Conservation (phyloP, 2,113 vertebrate genomes). For the Dipodomys stephensi region DNA sequence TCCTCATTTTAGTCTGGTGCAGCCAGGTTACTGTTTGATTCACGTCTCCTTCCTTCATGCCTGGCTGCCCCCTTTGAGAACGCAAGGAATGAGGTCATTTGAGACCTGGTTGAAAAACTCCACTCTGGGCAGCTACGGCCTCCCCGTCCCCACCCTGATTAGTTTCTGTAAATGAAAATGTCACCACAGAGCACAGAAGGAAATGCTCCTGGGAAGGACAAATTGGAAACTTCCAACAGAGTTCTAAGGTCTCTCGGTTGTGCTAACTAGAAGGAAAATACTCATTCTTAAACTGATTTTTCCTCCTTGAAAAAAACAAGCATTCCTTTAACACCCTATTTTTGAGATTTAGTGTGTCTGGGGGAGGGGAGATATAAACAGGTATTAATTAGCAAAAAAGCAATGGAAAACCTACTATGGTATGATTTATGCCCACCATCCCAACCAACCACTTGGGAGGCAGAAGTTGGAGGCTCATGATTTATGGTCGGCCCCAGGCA, state of each 20-base stretch:
- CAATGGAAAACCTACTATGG: not conserved
- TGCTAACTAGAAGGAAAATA: not conserved
- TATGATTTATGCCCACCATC: too few relatives aligned
- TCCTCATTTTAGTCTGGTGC: conserved; percentile 4
- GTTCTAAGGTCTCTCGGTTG: not conserved
- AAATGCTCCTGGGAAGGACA: not conserved
- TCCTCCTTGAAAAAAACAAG: not conserved
- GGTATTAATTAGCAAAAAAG: not conserved
- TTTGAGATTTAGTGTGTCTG: not conserved
- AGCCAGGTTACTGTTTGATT: not conserved
- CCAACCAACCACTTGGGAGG: too few relatives aligned
- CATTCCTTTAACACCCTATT: not conserved
- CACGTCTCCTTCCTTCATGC: not conserved
- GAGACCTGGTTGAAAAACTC: not conserved
- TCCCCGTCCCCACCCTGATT: too few relatives aligned
- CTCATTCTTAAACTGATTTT: not conserved
- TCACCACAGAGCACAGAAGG: not conserved
- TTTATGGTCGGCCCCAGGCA: too few relatives aligned
- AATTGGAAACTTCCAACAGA: not conserved
- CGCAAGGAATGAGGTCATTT: fast-evolving
- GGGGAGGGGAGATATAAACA: not conserved
- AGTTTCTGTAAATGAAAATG: not conserved
- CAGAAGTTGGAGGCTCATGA: too few relatives aligned
- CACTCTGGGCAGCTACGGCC: not conserved
- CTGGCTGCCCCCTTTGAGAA: not conserved